These are phyloP conservation scores for Drosophila kohkoa DNA, from an alignment of 1,140 invertebrate genomes.

Conservation along the genomic window DNA sequence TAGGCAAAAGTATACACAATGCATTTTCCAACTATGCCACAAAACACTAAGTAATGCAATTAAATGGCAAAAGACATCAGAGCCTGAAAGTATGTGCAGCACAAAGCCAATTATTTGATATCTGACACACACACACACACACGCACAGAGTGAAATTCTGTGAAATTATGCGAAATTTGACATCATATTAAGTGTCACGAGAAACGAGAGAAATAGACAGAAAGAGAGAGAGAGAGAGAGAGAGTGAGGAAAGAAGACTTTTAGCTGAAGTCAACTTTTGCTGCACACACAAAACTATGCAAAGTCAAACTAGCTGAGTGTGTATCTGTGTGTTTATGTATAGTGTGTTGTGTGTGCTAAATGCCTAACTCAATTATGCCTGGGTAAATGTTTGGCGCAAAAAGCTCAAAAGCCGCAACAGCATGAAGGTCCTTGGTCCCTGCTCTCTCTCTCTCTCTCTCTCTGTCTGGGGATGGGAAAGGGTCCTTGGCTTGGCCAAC, in stretches of 20 bases:
- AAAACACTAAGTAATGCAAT: slow-evolving; percentile 64
- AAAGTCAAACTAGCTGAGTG: slow-evolving; percentile 47
- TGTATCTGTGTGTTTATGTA: slow-evolving; percentile 12
- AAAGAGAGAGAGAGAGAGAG: no score
- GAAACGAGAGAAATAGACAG: slow-evolving; percentile 44
- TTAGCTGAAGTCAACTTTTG: slow-evolving; percentile 46
- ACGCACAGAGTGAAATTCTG: slow-evolving; percentile 4
- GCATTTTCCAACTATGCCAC: background rate
- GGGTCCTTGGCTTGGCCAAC: slow-evolving; percentile 2
- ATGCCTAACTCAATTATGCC: slow-evolving; percentile 80
- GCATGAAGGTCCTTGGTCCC: slow-evolving; percentile 26
- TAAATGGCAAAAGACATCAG: slow-evolving; percentile 29
- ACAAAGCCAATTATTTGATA: slow-evolving; percentile 62
- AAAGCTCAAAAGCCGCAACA: slow-evolving; percentile 78
- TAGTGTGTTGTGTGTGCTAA: slow-evolving; percentile 42
- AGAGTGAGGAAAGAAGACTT: no score
- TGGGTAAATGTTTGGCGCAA: slow-evolving; percentile 73
- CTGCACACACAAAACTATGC: slow-evolving; percentile 55
- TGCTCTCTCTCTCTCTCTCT: background rate
- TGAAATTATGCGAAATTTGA: slow-evolving; percentile 68
- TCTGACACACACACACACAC: slow-evolving; percentile 44
- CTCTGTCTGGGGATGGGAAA: background rate
- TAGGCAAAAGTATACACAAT: slow-evolving; percentile 51
- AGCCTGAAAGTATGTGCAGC: slow-evolving; percentile 41
- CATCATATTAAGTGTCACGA: slow-evolving; percentile 65